Evolutionary conservation across 2,113 vertebrate genomes (phyloP), one percentile per base, ranked within the genome.

Genomic region (Oryzias melastigma): DNA sequence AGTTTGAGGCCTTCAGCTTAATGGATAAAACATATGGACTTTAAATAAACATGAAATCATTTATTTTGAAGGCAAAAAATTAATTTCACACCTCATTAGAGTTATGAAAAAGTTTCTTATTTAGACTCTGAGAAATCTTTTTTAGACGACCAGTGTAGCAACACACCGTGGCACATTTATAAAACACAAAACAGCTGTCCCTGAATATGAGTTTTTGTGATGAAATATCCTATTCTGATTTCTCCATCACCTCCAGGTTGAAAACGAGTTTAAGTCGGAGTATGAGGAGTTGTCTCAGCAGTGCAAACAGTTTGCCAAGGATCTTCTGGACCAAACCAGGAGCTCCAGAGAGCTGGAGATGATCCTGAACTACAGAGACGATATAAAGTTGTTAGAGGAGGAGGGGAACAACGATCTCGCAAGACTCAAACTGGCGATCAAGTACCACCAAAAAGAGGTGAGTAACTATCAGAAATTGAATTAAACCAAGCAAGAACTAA

Each of bases 401-500:
- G 95, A 97, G 75, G 93, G 78, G 65, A 94, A 92, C 77, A 96
- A 93, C 44, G 96, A 99, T 78, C 92, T 99, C 17, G 96, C 96
- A 13, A 92, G 96, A 81, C 88, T 99, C 70, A 98, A 97, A 85
- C 82, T 99, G 68, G 97, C 97, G 55, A 99, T 99, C 90, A 99
- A 98, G 84, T 98, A 98, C 77, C 92, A 94, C 78, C 97, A 99
- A 62, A 99, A 99, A 91, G 97, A 98, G 94, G 97, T 98, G 84
- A 88, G 85, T 35, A 35, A 35, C 35, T 3, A 3, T 35, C 10
- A 35, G 35, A 35, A 35, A 35, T 35, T 10, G 10, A 35, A 8
- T 35, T 35, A 35, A 8, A 35, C 29, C 29, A 35, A 35, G 10
- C 8, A 35, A 29, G 7, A 29, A 29, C 5, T 29, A 29, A 29